Evolutionary conservation across 1,140 invertebrate species (phyloP).

Genomic region (Branchinecta lindahli): DNA sequence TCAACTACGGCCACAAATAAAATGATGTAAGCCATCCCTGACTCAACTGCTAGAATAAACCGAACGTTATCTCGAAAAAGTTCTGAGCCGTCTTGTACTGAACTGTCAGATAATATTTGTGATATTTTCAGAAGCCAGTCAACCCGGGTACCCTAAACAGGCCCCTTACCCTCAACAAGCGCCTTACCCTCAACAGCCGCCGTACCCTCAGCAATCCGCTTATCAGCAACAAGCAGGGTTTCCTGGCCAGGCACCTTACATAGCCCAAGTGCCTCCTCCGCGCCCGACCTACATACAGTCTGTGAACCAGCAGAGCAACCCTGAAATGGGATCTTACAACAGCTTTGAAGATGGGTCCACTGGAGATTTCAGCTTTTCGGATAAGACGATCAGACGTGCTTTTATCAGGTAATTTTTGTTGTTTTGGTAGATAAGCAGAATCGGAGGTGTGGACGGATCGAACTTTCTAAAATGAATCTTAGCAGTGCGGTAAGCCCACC

Average conservation of each 20-base stretch:
- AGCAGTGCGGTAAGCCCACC: too few relatives aligned
- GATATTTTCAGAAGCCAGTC: neutral
- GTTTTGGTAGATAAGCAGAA: neutral
- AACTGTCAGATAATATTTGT: neutral
- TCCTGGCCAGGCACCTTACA: too few relatives aligned
- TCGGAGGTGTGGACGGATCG: too few relatives aligned
- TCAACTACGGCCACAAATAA: too few relatives aligned
- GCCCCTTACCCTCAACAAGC: slow-evolving; percentile 11
- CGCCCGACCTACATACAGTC: too few relatives aligned
- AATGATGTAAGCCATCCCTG: too few relatives aligned
- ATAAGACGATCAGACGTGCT: slow-evolving; percentile 17
- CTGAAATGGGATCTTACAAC: slow-evolving; percentile 12
- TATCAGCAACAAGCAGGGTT: neutral
- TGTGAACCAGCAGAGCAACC: too few relatives aligned
- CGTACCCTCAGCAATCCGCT: neutral
- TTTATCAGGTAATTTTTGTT: slow-evolving; percentile 18
- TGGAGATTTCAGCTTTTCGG: slow-evolving; percentile 16
- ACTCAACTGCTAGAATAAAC: too few relatives aligned
- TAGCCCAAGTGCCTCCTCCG: too few relatives aligned
- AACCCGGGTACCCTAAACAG: slow-evolving; percentile 11
- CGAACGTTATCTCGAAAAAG: too few relatives aligned
- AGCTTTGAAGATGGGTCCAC: neutral
- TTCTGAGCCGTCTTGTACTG: too few relatives aligned
- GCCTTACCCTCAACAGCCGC: neutral
- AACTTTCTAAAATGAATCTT: too few relatives aligned